Conservation (phyloP, 2,888 invertebrate genomes). For the Dorcus hopei region DNA sequence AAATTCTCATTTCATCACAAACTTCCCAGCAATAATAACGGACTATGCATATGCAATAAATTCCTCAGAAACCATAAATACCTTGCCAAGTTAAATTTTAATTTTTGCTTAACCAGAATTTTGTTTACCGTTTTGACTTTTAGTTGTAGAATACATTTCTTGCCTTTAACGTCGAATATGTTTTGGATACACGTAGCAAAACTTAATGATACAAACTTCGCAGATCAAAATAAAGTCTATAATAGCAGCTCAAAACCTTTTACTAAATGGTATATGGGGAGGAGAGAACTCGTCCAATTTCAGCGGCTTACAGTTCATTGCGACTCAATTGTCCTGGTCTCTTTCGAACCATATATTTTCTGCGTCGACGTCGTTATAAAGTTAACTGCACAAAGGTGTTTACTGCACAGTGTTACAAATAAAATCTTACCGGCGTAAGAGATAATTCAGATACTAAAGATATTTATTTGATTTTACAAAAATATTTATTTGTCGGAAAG, state of each 20-base stretch:
- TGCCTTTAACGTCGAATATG: not conserved
- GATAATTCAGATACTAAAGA: not conserved
- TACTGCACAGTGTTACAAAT: slow-evolving; percentile 3
- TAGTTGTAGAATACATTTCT: not conserved
- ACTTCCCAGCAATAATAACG: too few species aligned
- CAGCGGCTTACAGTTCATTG: slow-evolving; percentile 32
- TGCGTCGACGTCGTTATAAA: slow-evolving; percentile 22
- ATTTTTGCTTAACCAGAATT: too few species aligned
- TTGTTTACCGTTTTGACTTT: too few species aligned
- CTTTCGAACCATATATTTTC: slow-evolving; percentile 15
- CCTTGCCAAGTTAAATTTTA: too few species aligned
- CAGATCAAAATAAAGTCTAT: slow-evolving; percentile 22
- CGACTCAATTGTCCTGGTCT: slow-evolving; percentile 25
- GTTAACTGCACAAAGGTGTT: slow-evolving; percentile 21
- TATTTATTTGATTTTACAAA: not conserved
- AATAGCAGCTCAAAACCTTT: slow-evolving; percentile 30
- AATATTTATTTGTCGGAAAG: too few species aligned
- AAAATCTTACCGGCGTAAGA: not conserved
- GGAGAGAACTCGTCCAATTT: slow-evolving; percentile 28
- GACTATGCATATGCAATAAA: too few species aligned
- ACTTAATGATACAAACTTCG: slow-evolving; percentile 30
- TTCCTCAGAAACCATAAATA: too few species aligned
- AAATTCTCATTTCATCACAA: too few species aligned
- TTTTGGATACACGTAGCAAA: not conserved
- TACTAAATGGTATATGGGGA: slow-evolving; percentile 30